These are phyloP conservation scores for Noctilio leporinus DNA, from an alignment of 2,113 vertebrate genomes.

Conservation along the genomic window DNA sequence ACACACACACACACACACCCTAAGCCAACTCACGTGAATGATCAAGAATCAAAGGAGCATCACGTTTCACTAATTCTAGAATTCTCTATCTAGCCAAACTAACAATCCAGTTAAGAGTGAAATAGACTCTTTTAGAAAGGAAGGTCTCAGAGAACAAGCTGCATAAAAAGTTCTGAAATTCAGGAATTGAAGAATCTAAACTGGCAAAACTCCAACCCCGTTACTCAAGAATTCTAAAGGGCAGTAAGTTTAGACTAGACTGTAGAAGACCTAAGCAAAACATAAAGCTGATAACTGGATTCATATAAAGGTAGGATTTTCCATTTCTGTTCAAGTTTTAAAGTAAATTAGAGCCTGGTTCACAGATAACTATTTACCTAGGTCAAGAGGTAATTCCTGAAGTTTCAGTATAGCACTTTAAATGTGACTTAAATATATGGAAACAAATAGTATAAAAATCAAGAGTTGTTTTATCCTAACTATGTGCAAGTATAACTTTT, in stretches of 20 bases:
- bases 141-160: background rate
- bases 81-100: background rate
- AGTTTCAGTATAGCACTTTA: background rate
- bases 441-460: background rate
- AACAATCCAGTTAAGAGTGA: background rate
- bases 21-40: background rate
- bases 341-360: background rate
- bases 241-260: background rate
- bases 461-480: background rate
- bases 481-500: background rate
- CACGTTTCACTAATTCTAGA: background rate
- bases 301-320: background rate
- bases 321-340: background rate
- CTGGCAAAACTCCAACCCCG: background rate
- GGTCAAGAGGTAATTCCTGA: background rate
- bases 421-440: background rate
- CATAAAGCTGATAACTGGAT: background rate
- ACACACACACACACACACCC: no score
- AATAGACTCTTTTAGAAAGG: background rate
- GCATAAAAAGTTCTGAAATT: background rate
- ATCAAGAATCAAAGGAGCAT: background rate
- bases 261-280: background rate
- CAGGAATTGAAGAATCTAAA: background rate
- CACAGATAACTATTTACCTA: background rate
- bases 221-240: background rate